Conservation (phyloP, 2,888 invertebrate genomes). For the Hololepta plana region DNA sequence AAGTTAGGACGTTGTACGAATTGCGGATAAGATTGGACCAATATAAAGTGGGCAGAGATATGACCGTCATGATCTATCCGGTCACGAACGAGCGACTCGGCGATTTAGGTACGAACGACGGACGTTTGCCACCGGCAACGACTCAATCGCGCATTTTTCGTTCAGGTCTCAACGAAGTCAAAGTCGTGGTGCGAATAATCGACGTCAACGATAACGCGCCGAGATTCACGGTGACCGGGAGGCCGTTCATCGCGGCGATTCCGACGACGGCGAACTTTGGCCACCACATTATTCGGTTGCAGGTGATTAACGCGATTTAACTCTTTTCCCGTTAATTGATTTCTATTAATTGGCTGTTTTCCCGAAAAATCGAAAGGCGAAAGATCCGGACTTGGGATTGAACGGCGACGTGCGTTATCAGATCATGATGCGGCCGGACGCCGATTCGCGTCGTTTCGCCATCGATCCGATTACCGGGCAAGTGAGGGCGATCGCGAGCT, state of each 20-base stretch:
- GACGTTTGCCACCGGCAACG: too few relatives aligned
- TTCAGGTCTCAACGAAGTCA: conserved; percentile 49
- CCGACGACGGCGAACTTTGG: conserved; percentile 68
- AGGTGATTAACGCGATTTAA: too few relatives aligned
- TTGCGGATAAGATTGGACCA: conserved; percentile 35
- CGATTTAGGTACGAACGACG: conserved; percentile 36
- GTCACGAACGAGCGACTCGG: conserved; percentile 52
- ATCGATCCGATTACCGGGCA: conserved; percentile 62
- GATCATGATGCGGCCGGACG: conserved; percentile 43
- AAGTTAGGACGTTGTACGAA: conserved; percentile 45
- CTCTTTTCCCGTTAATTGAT: conserved; percentile 1
- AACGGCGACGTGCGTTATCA: conserved; percentile 70
- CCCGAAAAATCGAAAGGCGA: too few relatives aligned
- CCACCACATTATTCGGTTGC: conserved; percentile 57
- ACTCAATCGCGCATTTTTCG: too few relatives aligned
- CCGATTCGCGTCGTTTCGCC: conserved; percentile 55
- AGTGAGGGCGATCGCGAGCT: conserved; percentile 51
- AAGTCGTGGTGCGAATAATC: conserved; percentile 55
- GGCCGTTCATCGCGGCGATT: conserved; percentile 67
- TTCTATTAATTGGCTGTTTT: conserved; percentile 8
- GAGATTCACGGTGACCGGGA: conserved; percentile 51
- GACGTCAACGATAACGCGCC: conserved; percentile 76
- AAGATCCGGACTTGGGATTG: conserved; percentile 53
- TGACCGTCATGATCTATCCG: conserved; percentile 60
- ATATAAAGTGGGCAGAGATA: conserved; percentile 39